Evolutionary conservation across 2,113 vertebrate species (phyloP).

Genomic region (Taurulus bubalis): DNA sequence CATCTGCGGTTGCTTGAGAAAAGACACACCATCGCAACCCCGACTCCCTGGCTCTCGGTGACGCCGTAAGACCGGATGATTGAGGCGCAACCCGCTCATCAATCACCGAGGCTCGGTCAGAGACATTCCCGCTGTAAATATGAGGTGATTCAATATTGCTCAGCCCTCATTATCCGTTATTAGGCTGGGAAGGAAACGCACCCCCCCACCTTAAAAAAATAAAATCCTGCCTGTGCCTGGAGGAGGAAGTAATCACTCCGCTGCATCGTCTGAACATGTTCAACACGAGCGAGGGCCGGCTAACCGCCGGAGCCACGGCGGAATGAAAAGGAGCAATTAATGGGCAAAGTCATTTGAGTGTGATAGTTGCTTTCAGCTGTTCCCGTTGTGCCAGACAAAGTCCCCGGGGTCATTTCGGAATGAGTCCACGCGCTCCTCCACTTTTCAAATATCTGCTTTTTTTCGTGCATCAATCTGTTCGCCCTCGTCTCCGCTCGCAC

Average conservation of each 20-base stretch:
- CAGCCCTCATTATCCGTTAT: conserved; percentile 74
- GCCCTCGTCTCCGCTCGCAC: background rate
- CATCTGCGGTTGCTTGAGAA: conserved; percentile 43
- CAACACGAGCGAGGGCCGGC: conserved; percentile 43
- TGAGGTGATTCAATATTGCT: conserved; percentile 63
- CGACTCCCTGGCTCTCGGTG: conserved; percentile 33
- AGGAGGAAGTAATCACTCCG: conserved; percentile 61
- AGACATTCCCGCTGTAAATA: conserved; percentile 63
- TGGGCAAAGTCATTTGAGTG: conserved; percentile 44
- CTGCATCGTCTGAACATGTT: conserved; percentile 53
- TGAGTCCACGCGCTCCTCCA: background rate
- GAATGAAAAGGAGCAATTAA: conserved; percentile 49
- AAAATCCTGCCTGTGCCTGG: conserved; percentile 41
- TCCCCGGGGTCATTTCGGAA: conserved; percentile 11
- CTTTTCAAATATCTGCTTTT: conserved; percentile 4
- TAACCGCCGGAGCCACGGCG: conserved; percentile 41
- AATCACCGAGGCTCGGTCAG: conserved; percentile 57
- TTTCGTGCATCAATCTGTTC: background rate
- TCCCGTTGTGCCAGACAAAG: conserved; percentile 13
- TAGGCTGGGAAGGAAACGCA: conserved; percentile 59
- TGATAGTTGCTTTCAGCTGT: conserved; percentile 66
- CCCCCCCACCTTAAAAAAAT: background rate
- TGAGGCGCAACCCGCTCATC: conserved; percentile 64
- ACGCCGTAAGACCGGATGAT: conserved; percentile 30
- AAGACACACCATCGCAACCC: conserved; percentile 42